These are phyloP conservation scores for Torymus texanus DNA, from an alignment of 2,888 invertebrate species.

Conservation along the genomic window DNA sequence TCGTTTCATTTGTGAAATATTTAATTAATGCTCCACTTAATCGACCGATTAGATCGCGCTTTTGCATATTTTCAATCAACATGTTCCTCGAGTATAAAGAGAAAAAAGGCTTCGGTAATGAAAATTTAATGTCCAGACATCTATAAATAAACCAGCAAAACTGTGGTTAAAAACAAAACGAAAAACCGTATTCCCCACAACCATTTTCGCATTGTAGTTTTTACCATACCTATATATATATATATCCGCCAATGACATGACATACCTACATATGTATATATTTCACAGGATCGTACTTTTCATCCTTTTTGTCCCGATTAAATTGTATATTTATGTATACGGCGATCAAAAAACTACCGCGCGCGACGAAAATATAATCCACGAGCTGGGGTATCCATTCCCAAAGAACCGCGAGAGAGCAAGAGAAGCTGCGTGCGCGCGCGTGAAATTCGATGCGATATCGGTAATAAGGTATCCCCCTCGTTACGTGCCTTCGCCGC, in stretches of 20 bases:
- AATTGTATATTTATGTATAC: slow-evolving; percentile 47
- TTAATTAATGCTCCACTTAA: background rate
- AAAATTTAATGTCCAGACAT: too few relatives aligned
- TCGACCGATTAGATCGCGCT: background rate
- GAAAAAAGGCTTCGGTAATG: too few relatives aligned
- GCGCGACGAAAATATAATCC: slow-evolving; percentile 58
- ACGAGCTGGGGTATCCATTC: slow-evolving; percentile 66
- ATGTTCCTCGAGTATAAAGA: background rate
- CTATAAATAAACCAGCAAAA: too few relatives aligned
- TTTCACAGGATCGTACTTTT: slow-evolving; percentile 27
- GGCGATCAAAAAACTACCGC: slow-evolving; percentile 50
- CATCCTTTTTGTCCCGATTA: slow-evolving; percentile 28
- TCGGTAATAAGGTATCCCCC: slow-evolving; percentile 62
- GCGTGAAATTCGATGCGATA: slow-evolving; percentile 72
- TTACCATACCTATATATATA: too few relatives aligned
- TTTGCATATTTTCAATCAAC: too few relatives aligned
- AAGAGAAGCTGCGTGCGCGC: slow-evolving; percentile 25
- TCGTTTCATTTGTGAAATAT: too few relatives aligned
- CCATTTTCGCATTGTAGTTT: too few relatives aligned
- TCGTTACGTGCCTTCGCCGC: slow-evolving; percentile 52
- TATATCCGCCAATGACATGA: background rate
- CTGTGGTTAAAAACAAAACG: too few relatives aligned
- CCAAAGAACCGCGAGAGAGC: slow-evolving; percentile 68
- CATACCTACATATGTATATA: too few relatives aligned
- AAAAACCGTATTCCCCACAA: too few relatives aligned